phyloP scores from a whole-genome alignment of 2,888 invertebrate genomes.

The Cotesia congregata region DNA sequence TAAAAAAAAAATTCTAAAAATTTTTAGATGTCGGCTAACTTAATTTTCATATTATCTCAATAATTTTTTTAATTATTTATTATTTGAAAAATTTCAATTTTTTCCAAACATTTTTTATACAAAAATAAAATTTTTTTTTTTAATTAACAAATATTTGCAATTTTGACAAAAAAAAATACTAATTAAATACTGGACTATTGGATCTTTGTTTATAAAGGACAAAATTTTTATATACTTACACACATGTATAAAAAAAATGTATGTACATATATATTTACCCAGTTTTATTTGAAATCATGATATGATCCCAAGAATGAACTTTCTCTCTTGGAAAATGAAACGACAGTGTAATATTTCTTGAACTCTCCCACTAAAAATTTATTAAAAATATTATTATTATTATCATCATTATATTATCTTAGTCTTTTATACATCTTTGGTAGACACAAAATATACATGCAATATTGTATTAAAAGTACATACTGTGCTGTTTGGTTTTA shows the following conservation, averaged over 20 bases:
- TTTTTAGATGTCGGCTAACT: too few relatives aligned
- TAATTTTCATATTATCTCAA: too few relatives aligned
- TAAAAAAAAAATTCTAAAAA: too few relatives aligned
- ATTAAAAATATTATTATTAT: neutral
- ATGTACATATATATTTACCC: slow-evolving; percentile 1
- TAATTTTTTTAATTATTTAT: too few relatives aligned
- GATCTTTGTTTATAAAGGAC: too few relatives aligned
- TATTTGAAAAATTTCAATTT: too few relatives aligned
- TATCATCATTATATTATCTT: neutral
- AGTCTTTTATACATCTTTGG: slow-evolving; percentile 4
- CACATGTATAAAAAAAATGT: neutral
- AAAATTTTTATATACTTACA: neutral
- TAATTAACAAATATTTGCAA: too few relatives aligned
- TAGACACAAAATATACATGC: neutral
- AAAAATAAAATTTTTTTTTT: too few relatives aligned
- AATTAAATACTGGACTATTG: too few relatives aligned
- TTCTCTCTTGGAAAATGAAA: slow-evolving; percentile 56
- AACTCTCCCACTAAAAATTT: slow-evolving; percentile 43
- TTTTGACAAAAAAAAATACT: too few relatives aligned
- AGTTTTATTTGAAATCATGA: slow-evolving; percentile 40
- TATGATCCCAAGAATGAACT: slow-evolving; percentile 51
- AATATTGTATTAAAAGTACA: slow-evolving; percentile 7
- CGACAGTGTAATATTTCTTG: slow-evolving; percentile 49
- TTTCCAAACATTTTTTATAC: too few relatives aligned
- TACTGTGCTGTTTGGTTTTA: slow-evolving; percentile 8